phyloP scores from a whole-genome alignment of 1,140 invertebrate species.

The Trissolcus basalis region DNA sequence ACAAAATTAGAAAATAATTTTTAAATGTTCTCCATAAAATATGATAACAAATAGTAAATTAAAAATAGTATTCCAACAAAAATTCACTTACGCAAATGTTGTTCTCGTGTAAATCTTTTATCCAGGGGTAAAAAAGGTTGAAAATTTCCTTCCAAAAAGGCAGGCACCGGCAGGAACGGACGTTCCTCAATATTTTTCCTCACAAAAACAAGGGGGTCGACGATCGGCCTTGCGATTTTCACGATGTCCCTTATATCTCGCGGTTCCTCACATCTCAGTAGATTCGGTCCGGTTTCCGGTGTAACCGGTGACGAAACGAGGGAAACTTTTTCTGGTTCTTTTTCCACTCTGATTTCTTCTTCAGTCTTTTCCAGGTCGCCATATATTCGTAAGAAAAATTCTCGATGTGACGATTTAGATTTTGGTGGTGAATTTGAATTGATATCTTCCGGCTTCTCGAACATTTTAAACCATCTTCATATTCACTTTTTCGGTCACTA shows the following conservation, averaged over 20 bases:
- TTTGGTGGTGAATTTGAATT: slow-evolving; percentile 54
- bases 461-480: neutral
- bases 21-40: no score
- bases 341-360: slow-evolving; percentile 40
- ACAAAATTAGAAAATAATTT: no score
- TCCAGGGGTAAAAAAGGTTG: slow-evolving; percentile 51
- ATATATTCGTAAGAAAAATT: slow-evolving; percentile 82
- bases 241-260: no score
- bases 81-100: slow-evolving; percentile 72
- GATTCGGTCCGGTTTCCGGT: no score
- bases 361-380: slow-evolving; percentile 78
- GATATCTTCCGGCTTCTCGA: slow-evolving; percentile 61
- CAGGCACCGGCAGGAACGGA: slow-evolving; percentile 31
- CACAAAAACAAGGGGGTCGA: no score
- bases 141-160: slow-evolving; percentile 51
- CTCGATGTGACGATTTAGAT: slow-evolving; percentile 80
- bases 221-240: no score
- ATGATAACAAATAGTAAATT: no score
- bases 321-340: neutral
- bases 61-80: no score
- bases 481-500: no score
- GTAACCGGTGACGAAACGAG: no score
- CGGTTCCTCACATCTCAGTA: no score
- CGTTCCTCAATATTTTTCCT: no score
- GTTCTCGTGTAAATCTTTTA: slow-evolving; percentile 68